These are phyloP conservation scores for Drosophila niveifrons DNA, from an alignment of 2,888 invertebrate genomes.

Conservation along the genomic window DNA sequence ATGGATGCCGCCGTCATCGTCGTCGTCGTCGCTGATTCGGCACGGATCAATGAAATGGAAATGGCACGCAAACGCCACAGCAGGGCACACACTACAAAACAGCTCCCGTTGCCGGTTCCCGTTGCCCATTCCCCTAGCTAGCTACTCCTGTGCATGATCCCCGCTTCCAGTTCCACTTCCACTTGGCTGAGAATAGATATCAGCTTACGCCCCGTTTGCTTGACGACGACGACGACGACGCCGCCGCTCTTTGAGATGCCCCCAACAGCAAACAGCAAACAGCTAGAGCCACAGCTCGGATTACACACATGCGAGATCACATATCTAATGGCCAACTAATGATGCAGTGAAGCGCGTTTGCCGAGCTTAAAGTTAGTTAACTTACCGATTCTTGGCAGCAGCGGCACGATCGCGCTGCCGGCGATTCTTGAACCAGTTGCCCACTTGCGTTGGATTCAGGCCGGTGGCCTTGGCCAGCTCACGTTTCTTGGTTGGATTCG, in stretches of 20 bases:
- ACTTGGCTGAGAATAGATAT: constrained; percentile 62
- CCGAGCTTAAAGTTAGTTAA: constrained; percentile 19
- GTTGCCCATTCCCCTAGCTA: neutral
- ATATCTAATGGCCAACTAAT: constrained; percentile 55
- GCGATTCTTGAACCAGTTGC: constrained; percentile 97
- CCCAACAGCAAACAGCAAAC: constrained; percentile 24
- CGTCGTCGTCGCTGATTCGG: constrained; percentile 42
- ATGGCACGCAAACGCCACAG: constrained; percentile 62
- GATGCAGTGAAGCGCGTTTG: constrained; percentile 36
- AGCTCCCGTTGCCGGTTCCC: neutral
- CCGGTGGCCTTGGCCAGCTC: constrained; percentile 96
- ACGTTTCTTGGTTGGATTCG: constrained; percentile 96
- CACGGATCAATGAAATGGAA: constrained; percentile 82
- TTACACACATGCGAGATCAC: constrained; percentile 43
- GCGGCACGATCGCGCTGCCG: constrained; percentile 95
- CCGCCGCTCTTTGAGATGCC: constrained; percentile 29
- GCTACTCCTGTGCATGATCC: constrained; percentile 64
- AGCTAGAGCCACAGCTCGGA: constrained; percentile 44
- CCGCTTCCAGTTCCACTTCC: constrained; percentile 48
- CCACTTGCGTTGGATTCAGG: constrained; percentile 96
- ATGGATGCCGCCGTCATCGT: constrained; percentile 65
- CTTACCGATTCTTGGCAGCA: constrained; percentile 98
- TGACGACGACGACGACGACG: constrained; percentile 31
- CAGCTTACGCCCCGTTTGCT: constrained; percentile 58
- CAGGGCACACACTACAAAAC: constrained; percentile 28